Evolutionary conservation across 2,797 vertebrate genomes (phyloP).

Genomic region (Dendrocincla fuliginosa): DNA sequence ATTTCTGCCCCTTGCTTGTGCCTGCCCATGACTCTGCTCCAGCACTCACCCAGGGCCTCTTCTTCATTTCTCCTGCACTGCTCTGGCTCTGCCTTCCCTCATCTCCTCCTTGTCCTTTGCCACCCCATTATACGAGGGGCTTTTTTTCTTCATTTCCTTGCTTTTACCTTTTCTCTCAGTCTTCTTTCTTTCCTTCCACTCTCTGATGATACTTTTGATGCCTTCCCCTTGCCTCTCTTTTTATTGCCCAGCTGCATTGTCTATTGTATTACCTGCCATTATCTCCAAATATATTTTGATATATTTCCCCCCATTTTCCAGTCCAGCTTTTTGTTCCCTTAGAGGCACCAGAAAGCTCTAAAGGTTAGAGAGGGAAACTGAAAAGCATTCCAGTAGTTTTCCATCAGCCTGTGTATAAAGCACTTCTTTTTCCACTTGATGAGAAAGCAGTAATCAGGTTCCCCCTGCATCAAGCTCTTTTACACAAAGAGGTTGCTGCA

Average conservation of each 20-base stretch:
- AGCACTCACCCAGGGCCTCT: neutral
- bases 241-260: slow-evolving; percentile 7
- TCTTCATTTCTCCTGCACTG: neutral
- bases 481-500: slow-evolving; percentile 40
- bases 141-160: neutral
- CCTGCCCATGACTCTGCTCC: neutral
- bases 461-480: slow-evolving; percentile 39
- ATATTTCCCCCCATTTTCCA: slow-evolving; percentile 4
- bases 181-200: neutral
- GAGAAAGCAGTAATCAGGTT: slow-evolving; percentile 61
- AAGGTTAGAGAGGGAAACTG: slow-evolving; percentile 42
- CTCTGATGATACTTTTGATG: neutral
- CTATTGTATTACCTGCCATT: slow-evolving; percentile 30
- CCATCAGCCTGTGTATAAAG: slow-evolving; percentile 56
- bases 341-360: slow-evolving; percentile 23
- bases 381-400: slow-evolving; percentile 65
- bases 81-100: neutral
- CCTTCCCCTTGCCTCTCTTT: neutral
- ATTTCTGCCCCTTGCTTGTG: neutral
- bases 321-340: slow-evolving; percentile 30
- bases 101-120: slow-evolving; percentile 4
- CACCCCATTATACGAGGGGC: neutral
- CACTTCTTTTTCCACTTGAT: slow-evolving; percentile 58
- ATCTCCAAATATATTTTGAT: slow-evolving; percentile 53
- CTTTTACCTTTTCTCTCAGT: slow-evolving; percentile 8